phyloP scores from a whole-genome alignment of 2,888 invertebrate genomes.

The Melinaea marsaeus region DNA sequence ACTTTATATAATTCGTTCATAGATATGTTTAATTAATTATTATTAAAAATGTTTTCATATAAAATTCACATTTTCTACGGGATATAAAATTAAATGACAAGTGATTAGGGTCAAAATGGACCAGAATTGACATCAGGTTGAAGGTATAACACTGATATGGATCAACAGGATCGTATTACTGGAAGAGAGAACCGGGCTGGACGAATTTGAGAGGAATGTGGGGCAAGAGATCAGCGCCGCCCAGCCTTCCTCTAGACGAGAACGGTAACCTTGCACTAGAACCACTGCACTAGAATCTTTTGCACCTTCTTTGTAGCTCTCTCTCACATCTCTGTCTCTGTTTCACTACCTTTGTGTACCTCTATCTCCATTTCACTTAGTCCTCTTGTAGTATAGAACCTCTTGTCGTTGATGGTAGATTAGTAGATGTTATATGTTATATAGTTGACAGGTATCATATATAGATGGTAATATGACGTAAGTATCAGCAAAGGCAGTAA shows the following conservation, averaged over 20 bases:
- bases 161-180: constrained; percentile 82
- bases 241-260: constrained; percentile 48
- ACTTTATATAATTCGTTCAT: no score
- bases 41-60: no score
- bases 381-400: constrained; percentile 9
- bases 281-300: constrained; percentile 28
- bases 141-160: constrained; percentile 5
- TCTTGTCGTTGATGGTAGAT: constrained; percentile 6
- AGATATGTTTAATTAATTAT: no score
- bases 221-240: constrained; percentile 82
- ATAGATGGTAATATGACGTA: no score
- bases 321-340: constrained; percentile 14
- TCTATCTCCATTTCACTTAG: not conserved
- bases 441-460: no score
- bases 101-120: no score
- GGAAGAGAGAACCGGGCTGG: constrained; percentile 88
- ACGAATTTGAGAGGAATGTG: constrained; percentile 88
- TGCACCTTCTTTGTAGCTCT: constrained; percentile 14
- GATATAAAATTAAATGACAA: no score
- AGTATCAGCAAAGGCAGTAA: no score
- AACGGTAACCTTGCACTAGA: constrained; percentile 51
- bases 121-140: not conserved
- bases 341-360: not conserved
- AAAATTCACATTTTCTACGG: no score
- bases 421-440: no score